A percentile compares a stretch with the other conserved stretches of the same genome.
Evolutionary conservation across 2,113 vertebrate genomes (phyloP).

Genomic region (Bambusicola thoracicus): DNA sequence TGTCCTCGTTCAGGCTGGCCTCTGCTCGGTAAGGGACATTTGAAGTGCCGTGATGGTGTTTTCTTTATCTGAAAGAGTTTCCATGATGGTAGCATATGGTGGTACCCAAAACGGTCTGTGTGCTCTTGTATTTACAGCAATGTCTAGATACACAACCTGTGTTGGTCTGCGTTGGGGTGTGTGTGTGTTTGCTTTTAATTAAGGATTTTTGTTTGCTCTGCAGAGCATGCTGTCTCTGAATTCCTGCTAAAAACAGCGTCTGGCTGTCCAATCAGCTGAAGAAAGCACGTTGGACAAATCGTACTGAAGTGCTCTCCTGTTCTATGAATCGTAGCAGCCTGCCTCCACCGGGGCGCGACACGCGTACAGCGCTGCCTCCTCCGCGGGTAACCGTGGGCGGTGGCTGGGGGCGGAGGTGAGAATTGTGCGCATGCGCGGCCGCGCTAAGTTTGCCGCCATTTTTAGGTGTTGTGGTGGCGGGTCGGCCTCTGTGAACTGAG

Average conservation of each 20-base stretch:
- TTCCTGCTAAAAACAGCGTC: not conserved
- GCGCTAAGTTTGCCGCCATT: accelerated
- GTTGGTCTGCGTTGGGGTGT: too few relatives aligned
- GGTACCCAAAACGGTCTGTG: not conserved
- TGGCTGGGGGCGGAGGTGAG: accelerated
- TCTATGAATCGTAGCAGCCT: not conserved
- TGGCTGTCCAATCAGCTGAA: not conserved
- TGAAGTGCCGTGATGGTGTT: too few relatives aligned
- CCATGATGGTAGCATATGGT: not conserved
- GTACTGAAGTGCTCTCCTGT: not conserved
- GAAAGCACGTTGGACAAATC: not conserved
- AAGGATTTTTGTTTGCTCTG: not conserved
- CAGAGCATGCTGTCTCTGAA: not conserved
- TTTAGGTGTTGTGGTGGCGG: accelerated
- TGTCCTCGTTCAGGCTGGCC: not conserved
- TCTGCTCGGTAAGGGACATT: too few relatives aligned
- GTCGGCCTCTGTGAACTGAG: accelerated
- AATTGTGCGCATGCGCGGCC: not conserved
- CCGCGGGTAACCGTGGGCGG: too few relatives aligned
- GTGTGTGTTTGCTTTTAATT: not conserved
- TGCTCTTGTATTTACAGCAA: accelerated
- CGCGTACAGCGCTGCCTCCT: not conserved
- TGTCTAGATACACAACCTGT: not conserved
- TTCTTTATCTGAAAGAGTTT: not conserved
- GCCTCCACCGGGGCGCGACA: too few relatives aligned